Conservation (phyloP, 2,888 invertebrate genomes). For the Schrankia costaestrigalis region DNA sequence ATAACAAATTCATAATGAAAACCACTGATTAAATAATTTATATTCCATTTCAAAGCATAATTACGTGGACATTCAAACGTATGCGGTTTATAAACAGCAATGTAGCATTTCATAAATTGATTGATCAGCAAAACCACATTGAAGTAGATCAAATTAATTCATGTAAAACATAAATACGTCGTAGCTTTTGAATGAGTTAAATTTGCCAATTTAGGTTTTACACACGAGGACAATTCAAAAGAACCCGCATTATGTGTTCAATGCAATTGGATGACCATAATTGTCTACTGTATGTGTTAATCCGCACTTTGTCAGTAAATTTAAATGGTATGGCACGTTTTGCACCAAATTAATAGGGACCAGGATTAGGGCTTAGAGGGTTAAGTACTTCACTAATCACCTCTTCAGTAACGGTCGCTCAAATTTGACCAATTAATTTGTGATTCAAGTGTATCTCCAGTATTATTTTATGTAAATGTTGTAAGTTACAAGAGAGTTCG, state of each 20-base stretch:
- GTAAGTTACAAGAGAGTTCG: too few relatives aligned
- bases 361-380: conserved; percentile 54
- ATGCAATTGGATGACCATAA: conserved; percentile 57
- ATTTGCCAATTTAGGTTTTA: conserved; percentile 28
- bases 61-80: too few relatives aligned
- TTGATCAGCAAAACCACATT: too few relatives aligned
- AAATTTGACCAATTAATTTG: conserved; percentile 48
- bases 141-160: conserved; percentile 3
- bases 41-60: too few relatives aligned
- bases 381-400: conserved; percentile 60
- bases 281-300: conserved; percentile 67
- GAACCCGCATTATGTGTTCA: conserved; percentile 25
- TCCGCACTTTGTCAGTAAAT: conserved; percentile 52
- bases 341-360: conserved; percentile 54
- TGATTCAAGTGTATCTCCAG: conserved; percentile 9
- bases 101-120: conserved; percentile 21
- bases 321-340: conserved; percentile 63
- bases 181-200: conserved; percentile 13
- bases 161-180: conserved; percentile 15
- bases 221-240: conserved; percentile 38
- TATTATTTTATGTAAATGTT: too few relatives aligned
- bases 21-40: too few relatives aligned
- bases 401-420: conserved; percentile 44
- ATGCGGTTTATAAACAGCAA: too few relatives aligned
- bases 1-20: too few relatives aligned